Evolutionary conservation across 2,888 invertebrate genomes (phyloP).

Genomic region (Hydropsyche betteni): DNA sequence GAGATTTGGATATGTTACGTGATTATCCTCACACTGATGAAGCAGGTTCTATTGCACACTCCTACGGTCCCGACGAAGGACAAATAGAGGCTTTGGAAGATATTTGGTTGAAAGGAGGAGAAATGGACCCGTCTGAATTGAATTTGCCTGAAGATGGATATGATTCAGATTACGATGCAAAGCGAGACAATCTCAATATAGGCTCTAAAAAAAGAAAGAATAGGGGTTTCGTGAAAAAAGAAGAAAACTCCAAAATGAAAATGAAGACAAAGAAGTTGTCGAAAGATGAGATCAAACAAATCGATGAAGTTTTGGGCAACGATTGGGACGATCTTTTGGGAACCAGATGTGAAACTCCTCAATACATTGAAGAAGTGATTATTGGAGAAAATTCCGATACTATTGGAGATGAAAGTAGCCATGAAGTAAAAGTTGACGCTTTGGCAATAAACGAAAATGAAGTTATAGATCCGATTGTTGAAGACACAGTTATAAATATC

Average conservation of each 20-base stretch:
- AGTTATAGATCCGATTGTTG: neutral
- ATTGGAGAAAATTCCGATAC: neutral
- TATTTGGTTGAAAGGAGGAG: constrained; percentile 82
- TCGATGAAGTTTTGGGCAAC: constrained; percentile 44
- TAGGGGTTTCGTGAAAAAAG: constrained; percentile 19
- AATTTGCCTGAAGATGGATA: constrained; percentile 63
- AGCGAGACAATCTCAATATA: neutral
- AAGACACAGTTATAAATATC: neutral
- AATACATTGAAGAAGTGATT: constrained; percentile 16
- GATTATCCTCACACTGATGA: constrained; percentile 47
- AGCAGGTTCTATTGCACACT: constrained; percentile 60
- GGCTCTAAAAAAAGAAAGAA: constrained; percentile 40
- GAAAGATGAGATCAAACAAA: constrained; percentile 46
- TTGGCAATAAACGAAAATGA: constrained; percentile 8
- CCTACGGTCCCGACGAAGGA: constrained; percentile 72
- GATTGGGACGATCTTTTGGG: constrained; percentile 46
- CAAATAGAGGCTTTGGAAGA: constrained; percentile 79
- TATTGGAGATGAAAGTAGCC: neutral
- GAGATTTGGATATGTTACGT: constrained; percentile 64
- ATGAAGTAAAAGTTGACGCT: neutral
- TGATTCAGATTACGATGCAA: constrained; percentile 60
- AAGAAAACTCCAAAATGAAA: constrained; percentile 30
- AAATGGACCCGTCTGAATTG: constrained; percentile 71
- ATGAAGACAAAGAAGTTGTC: constrained; percentile 47
- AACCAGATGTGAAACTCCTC: neutral